These are phyloP conservation scores for Petrosia ficiformis DNA, from an alignment of 37 sponge, comb jelly and placozoan genomes.

Conservation along the genomic window DNA sequence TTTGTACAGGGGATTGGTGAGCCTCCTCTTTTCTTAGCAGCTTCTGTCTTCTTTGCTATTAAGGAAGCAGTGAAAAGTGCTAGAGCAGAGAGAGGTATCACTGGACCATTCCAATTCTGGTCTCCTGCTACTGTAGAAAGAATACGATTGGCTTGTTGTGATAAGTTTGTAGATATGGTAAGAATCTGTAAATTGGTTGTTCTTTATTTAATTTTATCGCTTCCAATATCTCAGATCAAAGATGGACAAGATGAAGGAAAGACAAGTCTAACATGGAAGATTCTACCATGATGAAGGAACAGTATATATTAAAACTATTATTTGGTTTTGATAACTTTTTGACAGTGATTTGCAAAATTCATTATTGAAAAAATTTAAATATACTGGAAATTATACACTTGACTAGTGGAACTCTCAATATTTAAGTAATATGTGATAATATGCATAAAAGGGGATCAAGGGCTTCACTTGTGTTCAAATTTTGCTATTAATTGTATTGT, in stretches of 20 bases:
- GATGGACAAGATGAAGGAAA: not conserved
- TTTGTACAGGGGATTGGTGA: constrained; percentile 45
- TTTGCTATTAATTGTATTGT: no score
- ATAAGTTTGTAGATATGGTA: constrained; percentile 57
- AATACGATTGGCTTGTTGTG: constrained; percentile 47
- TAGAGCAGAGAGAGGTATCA: constrained; percentile 9
- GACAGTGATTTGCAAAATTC: no score
- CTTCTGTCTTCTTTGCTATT: constrained; percentile 40
- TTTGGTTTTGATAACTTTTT: no score
- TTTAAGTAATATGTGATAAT: no score
- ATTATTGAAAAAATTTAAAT: constrained; percentile 5
- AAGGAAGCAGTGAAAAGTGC: constrained; percentile 20
- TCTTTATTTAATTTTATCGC: no score
- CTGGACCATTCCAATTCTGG: not conserved
- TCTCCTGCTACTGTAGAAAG: constrained; percentile 34
- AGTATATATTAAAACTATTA: no score
- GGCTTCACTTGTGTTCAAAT: no score
- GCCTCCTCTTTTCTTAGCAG: constrained; percentile 44
- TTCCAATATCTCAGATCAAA: not conserved
- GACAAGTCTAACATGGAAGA: not conserved
- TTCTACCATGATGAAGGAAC: not conserved
- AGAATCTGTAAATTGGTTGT: no score
- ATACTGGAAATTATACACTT: not conserved
- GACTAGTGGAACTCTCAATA: no score
- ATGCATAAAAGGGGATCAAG: no score